These are phyloP conservation scores for Sparidentex hasta DNA, from an alignment of 2,797 vertebrate genomes.

Conservation along the genomic window DNA sequence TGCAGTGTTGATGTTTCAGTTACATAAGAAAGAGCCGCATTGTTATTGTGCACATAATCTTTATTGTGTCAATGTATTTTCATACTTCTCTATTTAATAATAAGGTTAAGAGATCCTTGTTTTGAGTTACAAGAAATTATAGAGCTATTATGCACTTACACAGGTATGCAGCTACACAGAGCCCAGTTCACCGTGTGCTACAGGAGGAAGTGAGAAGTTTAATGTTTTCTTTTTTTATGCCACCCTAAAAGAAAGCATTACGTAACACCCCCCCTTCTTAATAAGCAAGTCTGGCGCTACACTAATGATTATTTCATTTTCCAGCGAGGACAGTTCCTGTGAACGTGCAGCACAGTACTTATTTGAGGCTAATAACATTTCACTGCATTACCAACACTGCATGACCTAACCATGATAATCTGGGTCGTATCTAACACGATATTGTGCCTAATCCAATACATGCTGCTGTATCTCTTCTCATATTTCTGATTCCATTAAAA, in stretches of 20 bases:
- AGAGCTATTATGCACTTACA: conserved; percentile 9
- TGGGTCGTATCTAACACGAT: not conserved
- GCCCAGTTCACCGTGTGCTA: not conserved
- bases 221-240: conserved; percentile 11
- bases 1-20: conserved; percentile 22
- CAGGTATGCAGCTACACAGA: conserved; percentile 19
- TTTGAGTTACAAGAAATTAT: conserved; percentile 9
- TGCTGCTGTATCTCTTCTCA: not conserved
- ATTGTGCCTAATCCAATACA: not conserved
- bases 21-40: conserved; percentile 8
- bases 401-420: conserved; percentile 4
- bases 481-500: not conserved
- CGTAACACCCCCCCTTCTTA: not conserved
- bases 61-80: not conserved
- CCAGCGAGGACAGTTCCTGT: not conserved
- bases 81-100: conserved; percentile 14
- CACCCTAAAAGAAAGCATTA: conserved; percentile 21
- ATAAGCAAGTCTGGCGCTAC: conserved; percentile 17
- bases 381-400: not conserved
- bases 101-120: conserved; percentile 9
- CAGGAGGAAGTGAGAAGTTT: conserved; percentile 11
- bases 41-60: not conserved
- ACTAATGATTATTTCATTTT: conserved; percentile 20
- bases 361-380: conserved; percentile 14
- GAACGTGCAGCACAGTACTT: not conserved